These are phyloP conservation scores for Tetranychus urticae DNA, from an alignment of 1,140 invertebrate genomes.

Conservation along the genomic window DNA sequence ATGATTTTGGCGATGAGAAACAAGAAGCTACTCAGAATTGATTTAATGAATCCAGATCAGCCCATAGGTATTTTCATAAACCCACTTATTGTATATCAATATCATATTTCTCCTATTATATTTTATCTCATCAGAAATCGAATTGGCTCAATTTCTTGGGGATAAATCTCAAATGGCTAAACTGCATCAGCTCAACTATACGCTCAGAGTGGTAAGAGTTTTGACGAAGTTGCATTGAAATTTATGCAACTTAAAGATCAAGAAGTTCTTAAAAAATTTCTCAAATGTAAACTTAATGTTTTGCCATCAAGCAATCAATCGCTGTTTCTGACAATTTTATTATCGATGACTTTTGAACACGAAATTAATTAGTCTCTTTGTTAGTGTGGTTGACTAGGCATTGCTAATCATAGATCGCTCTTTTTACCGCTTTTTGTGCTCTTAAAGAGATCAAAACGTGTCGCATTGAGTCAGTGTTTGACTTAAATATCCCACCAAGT, in stretches of 20 bases:
- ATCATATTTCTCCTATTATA: not conserved
- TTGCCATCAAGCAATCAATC: conserved; percentile 29
- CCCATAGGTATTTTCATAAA: not conserved
- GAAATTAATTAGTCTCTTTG: no score
- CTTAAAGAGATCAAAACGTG: no score
- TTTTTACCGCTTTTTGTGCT: no score
- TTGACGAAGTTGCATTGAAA: conserved; percentile 79
- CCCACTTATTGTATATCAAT: not conserved
- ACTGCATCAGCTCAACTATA: conserved; percentile 35
- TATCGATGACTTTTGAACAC: no score
- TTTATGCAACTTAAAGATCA: conserved; percentile 60
- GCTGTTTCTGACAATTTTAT: conserved; percentile 17
- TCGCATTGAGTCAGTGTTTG: no score
- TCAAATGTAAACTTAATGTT: conserved; percentile 30
- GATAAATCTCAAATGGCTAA: conserved; percentile 21
- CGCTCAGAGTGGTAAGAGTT: conserved; percentile 53
- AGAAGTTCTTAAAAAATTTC: conserved; percentile 58
- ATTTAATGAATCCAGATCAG: conserved; percentile 43
- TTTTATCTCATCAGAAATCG: not conserved
- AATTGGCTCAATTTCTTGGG: conserved; percentile 10
- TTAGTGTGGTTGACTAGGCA: no score
- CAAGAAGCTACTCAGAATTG: conserved; percentile 49
- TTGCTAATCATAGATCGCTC: no score
- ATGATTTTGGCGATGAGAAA: conserved; percentile 61
- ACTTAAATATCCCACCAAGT: no score